Conservation (phyloP, 2,888 invertebrate genomes). For the Carabus problematicus region DNA sequence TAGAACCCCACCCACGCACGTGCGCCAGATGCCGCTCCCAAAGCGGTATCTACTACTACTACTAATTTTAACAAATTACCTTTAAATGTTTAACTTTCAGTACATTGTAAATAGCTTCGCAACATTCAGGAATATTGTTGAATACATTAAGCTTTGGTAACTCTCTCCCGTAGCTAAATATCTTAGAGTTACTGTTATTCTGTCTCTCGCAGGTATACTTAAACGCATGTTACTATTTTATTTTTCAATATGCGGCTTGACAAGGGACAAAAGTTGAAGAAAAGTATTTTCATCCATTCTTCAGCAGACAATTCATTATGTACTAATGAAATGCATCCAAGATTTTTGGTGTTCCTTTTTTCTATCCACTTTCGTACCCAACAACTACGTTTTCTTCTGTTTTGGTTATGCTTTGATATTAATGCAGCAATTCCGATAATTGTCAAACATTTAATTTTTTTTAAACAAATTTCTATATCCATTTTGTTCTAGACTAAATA, state of each 20-base stretch:
- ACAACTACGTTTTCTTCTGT: neutral
- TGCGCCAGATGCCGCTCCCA: no score
- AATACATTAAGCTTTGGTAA: conserved; percentile 10
- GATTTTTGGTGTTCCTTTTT: neutral
- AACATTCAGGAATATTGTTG: conserved; percentile 2
- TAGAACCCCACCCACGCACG: no score
- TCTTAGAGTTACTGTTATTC: conserved; percentile 16
- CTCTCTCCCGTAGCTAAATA: conserved; percentile 18
- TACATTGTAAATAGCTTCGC: conserved; percentile 18
- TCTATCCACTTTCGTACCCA: conserved; percentile 2
- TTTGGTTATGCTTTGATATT: no score
- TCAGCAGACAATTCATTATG: neutral
- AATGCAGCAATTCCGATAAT: conserved; percentile 2
- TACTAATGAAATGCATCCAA: neutral
- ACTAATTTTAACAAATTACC: conserved; percentile 6
- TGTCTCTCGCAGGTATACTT: neutral
- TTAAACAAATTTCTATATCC: neutral
- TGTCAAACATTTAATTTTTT: conserved; percentile 2
- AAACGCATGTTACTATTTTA: neutral
- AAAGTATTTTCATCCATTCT: neutral
- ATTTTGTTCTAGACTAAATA: neutral
- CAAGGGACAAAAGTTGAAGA: neutral
- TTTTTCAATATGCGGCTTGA: conserved; percentile 1
- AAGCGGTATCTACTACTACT: no score
- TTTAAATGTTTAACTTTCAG: conserved; percentile 20